A percentile compares a stretch with the other conserved stretches of the same genome.
These are phyloP conservation scores for Cheilosia scutellata DNA, from an alignment of 2,888 invertebrate species.

Conservation along the genomic window DNA sequence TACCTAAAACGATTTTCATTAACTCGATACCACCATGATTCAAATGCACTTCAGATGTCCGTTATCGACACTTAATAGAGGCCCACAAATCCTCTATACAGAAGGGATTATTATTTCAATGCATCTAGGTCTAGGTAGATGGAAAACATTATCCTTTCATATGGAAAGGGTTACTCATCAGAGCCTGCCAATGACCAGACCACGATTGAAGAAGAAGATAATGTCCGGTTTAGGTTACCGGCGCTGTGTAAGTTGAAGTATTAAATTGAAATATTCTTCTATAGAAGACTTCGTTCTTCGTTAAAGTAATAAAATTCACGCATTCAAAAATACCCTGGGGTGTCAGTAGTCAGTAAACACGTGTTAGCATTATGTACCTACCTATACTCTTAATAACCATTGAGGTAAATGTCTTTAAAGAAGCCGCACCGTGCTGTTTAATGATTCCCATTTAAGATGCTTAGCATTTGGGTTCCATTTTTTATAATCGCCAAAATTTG, in stretches of 20 bases:
- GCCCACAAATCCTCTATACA: not conserved
- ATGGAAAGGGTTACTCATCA: not conserved
- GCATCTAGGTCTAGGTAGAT: not conserved
- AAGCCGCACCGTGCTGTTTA: too few species aligned
- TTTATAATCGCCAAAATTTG: too few species aligned
- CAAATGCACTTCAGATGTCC: not conserved
- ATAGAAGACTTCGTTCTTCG: not conserved
- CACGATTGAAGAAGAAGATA: not conserved
- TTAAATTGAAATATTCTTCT: not conserved
- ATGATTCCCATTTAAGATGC: too few species aligned
- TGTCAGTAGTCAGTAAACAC: not conserved
- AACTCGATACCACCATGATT: not conserved
- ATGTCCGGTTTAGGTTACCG: not conserved
- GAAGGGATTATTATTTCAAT: not conserved
- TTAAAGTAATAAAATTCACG: not conserved
- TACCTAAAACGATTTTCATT: not conserved
- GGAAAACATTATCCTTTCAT: not conserved
- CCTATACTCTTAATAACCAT: not conserved
- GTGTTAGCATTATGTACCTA: not conserved
- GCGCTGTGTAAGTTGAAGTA: not conserved
- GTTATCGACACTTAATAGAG: not conserved
- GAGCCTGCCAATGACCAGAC: not conserved
- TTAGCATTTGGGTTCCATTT: too few species aligned
- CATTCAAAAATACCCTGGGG: not conserved
- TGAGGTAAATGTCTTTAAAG: not conserved